phyloP scores from a whole-genome alignment of 2,888 invertebrate genomes.

The Enchytraeus crypticus region DNA sequence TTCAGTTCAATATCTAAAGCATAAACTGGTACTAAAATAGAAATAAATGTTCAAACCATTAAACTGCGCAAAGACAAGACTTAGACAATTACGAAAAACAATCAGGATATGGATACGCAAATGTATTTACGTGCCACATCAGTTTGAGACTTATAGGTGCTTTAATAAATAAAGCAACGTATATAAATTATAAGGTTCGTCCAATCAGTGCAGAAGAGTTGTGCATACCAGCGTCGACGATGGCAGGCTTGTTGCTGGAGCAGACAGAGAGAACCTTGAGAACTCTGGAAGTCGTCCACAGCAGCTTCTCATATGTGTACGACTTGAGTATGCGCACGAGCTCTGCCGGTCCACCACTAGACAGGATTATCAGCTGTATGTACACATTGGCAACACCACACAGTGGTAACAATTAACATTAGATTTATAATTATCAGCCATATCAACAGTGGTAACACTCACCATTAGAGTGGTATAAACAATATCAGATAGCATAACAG shows the following conservation, averaged over 20 bases:
- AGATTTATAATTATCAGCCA: background rate
- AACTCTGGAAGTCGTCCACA: conserved; percentile 96
- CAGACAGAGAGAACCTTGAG: conserved; percentile 95
- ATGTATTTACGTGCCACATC: background rate
- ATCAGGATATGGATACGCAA: background rate
- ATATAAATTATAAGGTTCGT: background rate
- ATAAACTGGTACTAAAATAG: too few relatives aligned
- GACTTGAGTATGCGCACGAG: conserved; percentile 93
- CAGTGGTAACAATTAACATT: too few relatives aligned
- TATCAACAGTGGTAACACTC: too few relatives aligned
- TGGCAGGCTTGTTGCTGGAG: conserved; percentile 94
- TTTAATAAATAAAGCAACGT: background rate
- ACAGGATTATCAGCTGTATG: conserved; percentile 75
- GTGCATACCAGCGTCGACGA: conserved; percentile 78
- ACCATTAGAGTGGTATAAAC: background rate
- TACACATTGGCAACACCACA: too few relatives aligned
- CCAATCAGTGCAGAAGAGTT: too few relatives aligned
- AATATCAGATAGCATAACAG: too few relatives aligned
- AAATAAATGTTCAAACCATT: too few relatives aligned
- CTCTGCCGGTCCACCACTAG: conserved; percentile 86
- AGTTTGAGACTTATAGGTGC: background rate
- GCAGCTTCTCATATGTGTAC: conserved; percentile 92
- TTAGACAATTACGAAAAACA: background rate
- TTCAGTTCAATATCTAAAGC: too few relatives aligned
- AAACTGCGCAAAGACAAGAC: too few relatives aligned